phyloP scores from a whole-genome alignment of 2,113 vertebrate species.

The Xiphophorus maculatus region DNA sequence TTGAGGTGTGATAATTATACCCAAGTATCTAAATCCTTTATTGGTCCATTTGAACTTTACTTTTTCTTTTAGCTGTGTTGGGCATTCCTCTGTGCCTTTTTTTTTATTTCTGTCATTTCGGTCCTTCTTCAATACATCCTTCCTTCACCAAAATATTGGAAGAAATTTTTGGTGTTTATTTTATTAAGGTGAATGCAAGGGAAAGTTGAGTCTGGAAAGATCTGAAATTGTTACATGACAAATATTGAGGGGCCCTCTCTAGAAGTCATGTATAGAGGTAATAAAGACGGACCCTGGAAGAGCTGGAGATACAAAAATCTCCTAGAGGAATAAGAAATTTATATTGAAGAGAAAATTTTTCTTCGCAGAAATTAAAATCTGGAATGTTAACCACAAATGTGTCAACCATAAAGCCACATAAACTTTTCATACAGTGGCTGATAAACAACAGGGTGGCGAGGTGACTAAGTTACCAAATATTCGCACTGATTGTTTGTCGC shows the following conservation, averaged over 20 bases:
- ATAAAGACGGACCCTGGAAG: neutral
- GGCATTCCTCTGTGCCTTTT: too few species aligned
- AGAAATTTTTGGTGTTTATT: neutral
- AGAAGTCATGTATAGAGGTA: neutral
- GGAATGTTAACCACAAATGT: neutral
- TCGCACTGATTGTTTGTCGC: conserved; percentile 17
- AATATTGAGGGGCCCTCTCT: neutral
- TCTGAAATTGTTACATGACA: neutral
- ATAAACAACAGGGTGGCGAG: conserved; percentile 12
- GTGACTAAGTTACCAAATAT: conserved; percentile 35
- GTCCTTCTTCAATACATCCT: too few species aligned
- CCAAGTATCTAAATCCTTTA: too few species aligned
- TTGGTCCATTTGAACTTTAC: too few species aligned
- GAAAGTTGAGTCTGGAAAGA: neutral
- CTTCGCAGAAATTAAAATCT: neutral
- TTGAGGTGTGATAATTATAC: too few species aligned
- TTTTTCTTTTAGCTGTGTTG: too few species aligned
- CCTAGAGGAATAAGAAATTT: too few species aligned
- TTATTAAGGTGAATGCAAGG: neutral
- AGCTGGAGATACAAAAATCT: too few species aligned
- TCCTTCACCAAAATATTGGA: too few species aligned
- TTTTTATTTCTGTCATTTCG: too few species aligned
- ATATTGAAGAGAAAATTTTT: neutral
- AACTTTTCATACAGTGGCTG: neutral
- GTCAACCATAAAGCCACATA: neutral